Evolutionary conservation across 2,797 vertebrate species (phyloP), one percentile per base, ranked within the genome.

Genomic region (Merluccius polli): DNA sequence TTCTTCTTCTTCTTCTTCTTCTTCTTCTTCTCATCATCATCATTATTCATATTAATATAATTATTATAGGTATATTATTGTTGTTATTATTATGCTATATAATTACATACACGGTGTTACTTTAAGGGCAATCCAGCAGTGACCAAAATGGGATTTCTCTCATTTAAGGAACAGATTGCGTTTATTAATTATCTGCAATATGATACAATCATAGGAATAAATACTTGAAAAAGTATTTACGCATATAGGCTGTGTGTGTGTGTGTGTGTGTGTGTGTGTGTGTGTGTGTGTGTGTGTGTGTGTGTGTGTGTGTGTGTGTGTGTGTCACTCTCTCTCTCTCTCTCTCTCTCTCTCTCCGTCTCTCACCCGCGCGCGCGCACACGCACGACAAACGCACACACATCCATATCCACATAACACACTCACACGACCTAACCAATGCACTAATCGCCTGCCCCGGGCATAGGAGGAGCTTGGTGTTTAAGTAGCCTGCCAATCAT

Each of bases 401-500:
- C 79, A 76, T 75, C 72, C 84, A 78, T 81, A 79, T 76, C 74
- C 80, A 72, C 80, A 81, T 83, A 79, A 72, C 80, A 81, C 84
- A 79, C 75, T 81, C 82, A 78, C 81, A 87, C 88, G 88, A 94
- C 91, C 94, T 82, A 93, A 94, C 93, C 94, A 92, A 95, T 94
- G 93, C 95, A 93, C 88, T 93, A 93, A 95, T 95, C 95, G 95
- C 95, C 94, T 96, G 96, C 94, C 92, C 94, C 91, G 88, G 89
- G 90, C 93, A 94, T 92, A 94, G 97, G 96, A 95, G 97, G 96
- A 83, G 96, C 96, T 87, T 95, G 93, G 87, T 86, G 95, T 94
- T 96, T 95, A 94, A 95, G 96, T 95, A 95, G 94, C 87, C 92
- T 97, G 97, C 96, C 97, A 98, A 97, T 98, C 96, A 98, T 95